Conservation (phyloP, 2,888 invertebrate species). For the Lordiphosa fenestrarum region DNA sequence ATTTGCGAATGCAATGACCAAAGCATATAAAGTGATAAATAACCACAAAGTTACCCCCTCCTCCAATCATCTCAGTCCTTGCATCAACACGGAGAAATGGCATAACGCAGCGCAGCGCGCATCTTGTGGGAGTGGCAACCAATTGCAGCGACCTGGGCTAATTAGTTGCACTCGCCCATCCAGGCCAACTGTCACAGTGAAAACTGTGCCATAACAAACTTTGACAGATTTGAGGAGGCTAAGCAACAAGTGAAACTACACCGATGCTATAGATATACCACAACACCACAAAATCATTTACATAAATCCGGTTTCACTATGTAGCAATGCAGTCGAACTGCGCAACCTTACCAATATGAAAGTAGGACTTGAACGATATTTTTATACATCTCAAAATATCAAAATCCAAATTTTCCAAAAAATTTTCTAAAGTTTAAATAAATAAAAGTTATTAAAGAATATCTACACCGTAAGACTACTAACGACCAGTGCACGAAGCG, state of each 20-base stretch:
- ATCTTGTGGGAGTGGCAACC: conserved; percentile 31
- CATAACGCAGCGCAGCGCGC: conserved; percentile 21
- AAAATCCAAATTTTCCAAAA: too few species aligned
- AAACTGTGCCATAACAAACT: not conserved
- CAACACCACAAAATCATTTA: too few species aligned
- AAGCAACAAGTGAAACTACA: conserved; percentile 21
- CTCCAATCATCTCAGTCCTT: conserved; percentile 3
- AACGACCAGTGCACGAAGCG: too few species aligned
- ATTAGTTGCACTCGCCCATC: not conserved
- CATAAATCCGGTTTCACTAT: too few species aligned
- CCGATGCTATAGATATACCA: too few species aligned
- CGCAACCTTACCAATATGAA: too few species aligned
- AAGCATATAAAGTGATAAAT: conserved; percentile 30
- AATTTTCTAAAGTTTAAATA: too few species aligned
- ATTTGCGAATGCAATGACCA: conserved; percentile 26
- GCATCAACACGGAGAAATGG: conserved; percentile 11
- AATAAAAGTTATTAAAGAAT: too few species aligned
- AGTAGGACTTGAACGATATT: too few species aligned
- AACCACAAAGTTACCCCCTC: conserved; percentile 5
- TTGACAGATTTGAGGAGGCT: not conserved
- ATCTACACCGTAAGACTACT: too few species aligned
- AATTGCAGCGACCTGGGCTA: conserved; percentile 12
- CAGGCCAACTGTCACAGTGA: conserved; percentile 14
- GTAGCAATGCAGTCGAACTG: too few species aligned
- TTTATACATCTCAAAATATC: too few species aligned